Evolutionary conservation across 2,113 vertebrate species (phyloP), one percentile per base, ranked within the genome.

Genomic region (Tragelaphus imberbis): DNA sequence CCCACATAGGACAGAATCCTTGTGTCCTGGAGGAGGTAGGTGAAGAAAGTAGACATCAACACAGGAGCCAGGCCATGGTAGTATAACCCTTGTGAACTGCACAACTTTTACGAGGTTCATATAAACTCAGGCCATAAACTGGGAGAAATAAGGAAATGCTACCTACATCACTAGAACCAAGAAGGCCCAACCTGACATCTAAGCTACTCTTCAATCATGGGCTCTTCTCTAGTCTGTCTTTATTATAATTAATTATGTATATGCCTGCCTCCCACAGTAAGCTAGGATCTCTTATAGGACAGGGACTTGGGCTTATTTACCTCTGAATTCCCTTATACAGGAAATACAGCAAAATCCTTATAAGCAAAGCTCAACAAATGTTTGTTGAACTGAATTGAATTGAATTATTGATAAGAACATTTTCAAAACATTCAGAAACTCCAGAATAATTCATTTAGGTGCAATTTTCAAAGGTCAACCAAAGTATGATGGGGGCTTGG

Each of bases 391-490:
- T 86, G 65, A 95, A 95, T 80, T 94, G 88, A 97, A 82, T 28
- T 97, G 63, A 98, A 95, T 90, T 96, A 97, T 95, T 96, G 40
- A 93, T 91, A 94, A 91, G 68, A 93, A 82, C 58, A 97, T 61
- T 82, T 84, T 89, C 27, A 91, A 94, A 95, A 80, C 28, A 90
- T 93, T 95, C 51, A 90, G 79, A 81, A 95, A 95, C 56, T 95
- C 30, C 61, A 80, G 16, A 95, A 79, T 91, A 58, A 95, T 93
- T 88, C 16, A 75, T 95, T 91, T 88, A 81, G 79, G 30, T 49
- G 21, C 9, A 90, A 40, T 58, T 98, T 98, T 93, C 58, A 91
- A 84, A 95, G 86, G 28, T 77, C 33, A 89, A n/a, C 27, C 84
- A 36, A 88, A 84, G 33, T 65, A 53, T 47, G 33, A 58, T 75